These are phyloP conservation scores for Tethya wilhelma DNA, from an alignment of 37 sponge, comb jelly and placozoan species.

Conservation along the genomic window DNA sequence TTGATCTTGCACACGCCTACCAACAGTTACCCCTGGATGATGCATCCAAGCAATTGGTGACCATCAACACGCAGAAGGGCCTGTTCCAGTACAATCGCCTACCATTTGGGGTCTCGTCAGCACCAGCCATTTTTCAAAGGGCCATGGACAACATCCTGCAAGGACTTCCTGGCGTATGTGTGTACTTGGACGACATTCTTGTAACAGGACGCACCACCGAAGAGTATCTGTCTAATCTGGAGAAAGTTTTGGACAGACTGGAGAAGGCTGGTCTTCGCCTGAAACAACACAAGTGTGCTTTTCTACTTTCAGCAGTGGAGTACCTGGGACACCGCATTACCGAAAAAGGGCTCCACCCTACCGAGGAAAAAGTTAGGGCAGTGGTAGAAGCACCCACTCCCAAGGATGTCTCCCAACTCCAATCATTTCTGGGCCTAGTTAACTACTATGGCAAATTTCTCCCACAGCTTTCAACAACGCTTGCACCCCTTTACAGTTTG, in stretches of 20 bases:
- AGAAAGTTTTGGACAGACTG: not conserved
- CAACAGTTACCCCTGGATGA: constrained; percentile 33
- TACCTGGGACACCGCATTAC: constrained; percentile 24
- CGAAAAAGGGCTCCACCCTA: constrained; percentile 12
- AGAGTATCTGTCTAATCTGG: not conserved
- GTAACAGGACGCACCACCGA: constrained; percentile 2
- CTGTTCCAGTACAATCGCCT: constrained; percentile 21
- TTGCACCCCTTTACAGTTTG: constrained; percentile 22
- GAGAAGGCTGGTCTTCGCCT: constrained; percentile 1
- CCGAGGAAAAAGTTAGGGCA: constrained; percentile 13
- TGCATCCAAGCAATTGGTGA: constrained; percentile 25
- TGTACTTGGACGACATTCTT: constrained; percentile 23
- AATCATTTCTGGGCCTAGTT: constrained; percentile 39
- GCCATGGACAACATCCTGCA: constrained; percentile 41
- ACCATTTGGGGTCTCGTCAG: constrained; percentile 46
- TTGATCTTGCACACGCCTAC: constrained; percentile 64
- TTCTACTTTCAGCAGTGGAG: not conserved
- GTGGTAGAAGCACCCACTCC: constrained; percentile 30
- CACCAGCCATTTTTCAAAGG: constrained; percentile 39
- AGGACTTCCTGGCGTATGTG: constrained; percentile 17
- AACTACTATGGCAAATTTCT: constrained; percentile 25
- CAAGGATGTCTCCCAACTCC: constrained; percentile 4
- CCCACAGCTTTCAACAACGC: constrained; percentile 4
- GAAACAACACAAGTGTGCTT: constrained; percentile 9
- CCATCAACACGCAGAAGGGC: constrained; percentile 70